A percentile compares a stretch with the other conserved stretches of the same genome.
Conservation (phyloP, 2,888 invertebrate genomes). For the Polyploca ridens region DNA sequence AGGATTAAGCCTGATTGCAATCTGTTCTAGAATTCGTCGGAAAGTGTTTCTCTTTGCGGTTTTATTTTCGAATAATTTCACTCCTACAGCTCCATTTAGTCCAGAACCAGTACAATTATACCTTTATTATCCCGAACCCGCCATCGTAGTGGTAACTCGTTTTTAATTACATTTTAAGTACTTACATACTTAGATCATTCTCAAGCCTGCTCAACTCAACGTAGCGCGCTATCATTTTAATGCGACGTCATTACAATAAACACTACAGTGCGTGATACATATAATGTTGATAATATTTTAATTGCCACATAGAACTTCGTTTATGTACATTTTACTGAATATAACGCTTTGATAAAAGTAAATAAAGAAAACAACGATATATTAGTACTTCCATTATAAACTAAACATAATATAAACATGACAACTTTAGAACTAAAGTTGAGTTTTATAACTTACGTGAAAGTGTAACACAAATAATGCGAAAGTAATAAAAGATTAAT, state of each 20-base stretch:
- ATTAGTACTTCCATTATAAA: background rate
- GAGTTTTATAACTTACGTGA: background rate
- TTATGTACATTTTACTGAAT: slow-evolving; percentile 16
- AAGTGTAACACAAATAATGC: background rate
- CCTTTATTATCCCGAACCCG: slow-evolving; percentile 62
- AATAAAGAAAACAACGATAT: background rate
- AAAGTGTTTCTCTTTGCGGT: slow-evolving; percentile 30
- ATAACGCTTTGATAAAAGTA: slow-evolving; percentile 15
- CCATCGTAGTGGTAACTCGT: slow-evolving; percentile 61
- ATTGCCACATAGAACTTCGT: slow-evolving; percentile 7
- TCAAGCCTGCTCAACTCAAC: slow-evolving; percentile 44
- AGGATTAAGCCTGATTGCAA: slow-evolving; percentile 26
- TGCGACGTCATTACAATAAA: slow-evolving; percentile 49
- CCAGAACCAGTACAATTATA: slow-evolving; percentile 64
- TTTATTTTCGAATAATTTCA: slow-evolving; percentile 53
- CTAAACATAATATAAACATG: background rate
- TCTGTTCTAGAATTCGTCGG: slow-evolving; percentile 28
- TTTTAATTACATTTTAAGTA: slow-evolving; percentile 73
- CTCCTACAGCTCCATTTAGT: slow-evolving; percentile 42
- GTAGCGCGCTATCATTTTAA: slow-evolving; percentile 48
- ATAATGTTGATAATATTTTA: slow-evolving; percentile 32
- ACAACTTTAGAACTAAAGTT: background rate
- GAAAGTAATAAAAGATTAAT: background rate
- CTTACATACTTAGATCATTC: slow-evolving; percentile 55
- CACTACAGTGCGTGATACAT: slow-evolving; percentile 31